These are phyloP conservation scores for Torymus tubicola DNA, from an alignment of 2,888 invertebrate species.

Conservation along the genomic window DNA sequence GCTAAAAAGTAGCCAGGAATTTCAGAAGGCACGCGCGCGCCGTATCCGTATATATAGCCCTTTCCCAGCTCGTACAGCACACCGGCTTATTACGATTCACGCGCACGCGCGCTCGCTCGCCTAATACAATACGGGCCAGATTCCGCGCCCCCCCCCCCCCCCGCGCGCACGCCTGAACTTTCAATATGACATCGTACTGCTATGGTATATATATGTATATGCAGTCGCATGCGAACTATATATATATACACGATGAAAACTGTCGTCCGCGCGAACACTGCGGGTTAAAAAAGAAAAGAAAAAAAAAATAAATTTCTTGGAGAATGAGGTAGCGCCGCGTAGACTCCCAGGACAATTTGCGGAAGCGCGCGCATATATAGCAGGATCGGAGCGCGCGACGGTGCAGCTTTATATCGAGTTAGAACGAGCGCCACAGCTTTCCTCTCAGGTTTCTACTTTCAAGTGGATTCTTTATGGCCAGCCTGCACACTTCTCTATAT, in stretches of 20 bases:
- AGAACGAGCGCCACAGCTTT: not conserved
- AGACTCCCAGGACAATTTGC: not conserved
- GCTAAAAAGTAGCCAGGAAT: not conserved
- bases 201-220: not conserved
- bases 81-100: conserved; percentile 3
- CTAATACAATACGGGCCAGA: not conserved
- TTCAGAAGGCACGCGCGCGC: not conserved
- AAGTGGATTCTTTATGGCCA: not conserved
- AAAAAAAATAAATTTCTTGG: conserved; percentile 39
- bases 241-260: too few species aligned
- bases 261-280: not conserved
- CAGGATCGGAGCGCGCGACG: too few species aligned
- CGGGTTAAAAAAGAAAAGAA: conserved; percentile 11
- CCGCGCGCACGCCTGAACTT: not conserved
- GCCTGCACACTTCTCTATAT: not conserved
- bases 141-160: too few species aligned
- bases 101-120: not conserved
- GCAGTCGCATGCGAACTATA: too few species aligned
- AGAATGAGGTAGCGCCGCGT: conserved; percentile 2
- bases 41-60: too few species aligned
- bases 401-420: not conserved
- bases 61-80: too few species aligned
- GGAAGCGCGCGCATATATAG: too few species aligned
- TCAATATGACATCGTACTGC: too few species aligned
- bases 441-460: not conserved